A percentile compares a stretch with the other conserved stretches of the same genome.
Evolutionary conservation across 64 coral and sea anemone genomes (phyloP).

Genomic region (Cladopsammia gracilis): DNA sequence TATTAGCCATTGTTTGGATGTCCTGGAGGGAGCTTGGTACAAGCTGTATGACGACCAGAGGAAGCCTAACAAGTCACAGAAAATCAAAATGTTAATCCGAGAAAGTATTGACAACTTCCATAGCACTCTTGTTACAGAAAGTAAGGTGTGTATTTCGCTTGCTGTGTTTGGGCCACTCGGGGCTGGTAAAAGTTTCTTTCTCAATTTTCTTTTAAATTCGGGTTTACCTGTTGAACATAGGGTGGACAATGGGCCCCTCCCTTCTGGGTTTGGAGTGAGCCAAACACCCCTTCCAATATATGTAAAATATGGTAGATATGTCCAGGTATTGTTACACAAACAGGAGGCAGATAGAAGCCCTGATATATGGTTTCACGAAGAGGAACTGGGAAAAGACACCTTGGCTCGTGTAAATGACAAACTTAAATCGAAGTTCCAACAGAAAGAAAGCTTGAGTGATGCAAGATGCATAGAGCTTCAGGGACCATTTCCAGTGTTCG

Average conservation of each 20-base stretch:
- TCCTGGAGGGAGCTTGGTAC: slow-evolving; percentile 68
- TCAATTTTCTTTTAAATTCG: slow-evolving; percentile 48
- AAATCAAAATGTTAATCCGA: slow-evolving; percentile 31
- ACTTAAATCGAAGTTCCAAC: slow-evolving; percentile 33
- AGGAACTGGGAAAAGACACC: neutral
- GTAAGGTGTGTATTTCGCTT: slow-evolving; percentile 40
- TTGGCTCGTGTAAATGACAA: neutral
- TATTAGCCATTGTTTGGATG: slow-evolving; percentile 23
- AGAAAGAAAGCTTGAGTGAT: neutral
- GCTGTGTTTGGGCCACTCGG: slow-evolving; percentile 64
- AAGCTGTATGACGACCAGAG: slow-evolving; percentile 22
- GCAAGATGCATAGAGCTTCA: slow-evolving; percentile 37
- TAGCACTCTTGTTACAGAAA: slow-evolving; percentile 36
- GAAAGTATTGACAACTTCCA: slow-evolving; percentile 47
- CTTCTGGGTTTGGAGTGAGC: slow-evolving; percentile 41
- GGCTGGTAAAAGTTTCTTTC: slow-evolving; percentile 57
- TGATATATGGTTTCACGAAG: slow-evolving; percentile 1
- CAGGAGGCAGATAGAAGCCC: neutral
- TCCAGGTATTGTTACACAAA: slow-evolving; percentile 30
- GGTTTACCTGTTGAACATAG: neutral
- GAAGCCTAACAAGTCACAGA: neutral
- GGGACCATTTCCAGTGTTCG: slow-evolving; percentile 62
- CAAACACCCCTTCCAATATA: slow-evolving; percentile 64
- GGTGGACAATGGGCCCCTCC: slow-evolving; percentile 22
- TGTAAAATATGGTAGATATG: slow-evolving; percentile 29